Evolutionary conservation across 2,113 vertebrate genomes (phyloP).

Genomic region (Zapus hudsonius): DNA sequence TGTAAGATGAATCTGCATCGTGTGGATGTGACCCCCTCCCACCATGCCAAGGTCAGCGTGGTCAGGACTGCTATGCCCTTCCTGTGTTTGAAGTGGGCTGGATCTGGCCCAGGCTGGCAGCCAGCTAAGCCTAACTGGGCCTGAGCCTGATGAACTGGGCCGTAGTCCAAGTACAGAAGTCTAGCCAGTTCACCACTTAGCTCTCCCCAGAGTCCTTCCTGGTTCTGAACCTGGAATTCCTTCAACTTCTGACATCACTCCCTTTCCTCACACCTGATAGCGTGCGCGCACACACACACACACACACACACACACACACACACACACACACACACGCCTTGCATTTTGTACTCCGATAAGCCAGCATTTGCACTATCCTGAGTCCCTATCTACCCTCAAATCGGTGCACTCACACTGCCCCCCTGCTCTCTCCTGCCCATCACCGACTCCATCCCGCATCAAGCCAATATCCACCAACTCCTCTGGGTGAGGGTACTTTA

Average conservation of each 20-base stretch:
- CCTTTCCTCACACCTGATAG: neutral
- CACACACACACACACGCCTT: neutral
- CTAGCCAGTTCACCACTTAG: slow-evolving; percentile 50
- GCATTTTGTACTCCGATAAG: neutral
- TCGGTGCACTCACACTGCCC: neutral
- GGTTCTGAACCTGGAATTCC: slow-evolving; percentile 19
- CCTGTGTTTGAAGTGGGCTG: neutral
- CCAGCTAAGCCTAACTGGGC: neutral
- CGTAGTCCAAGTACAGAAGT: neutral
- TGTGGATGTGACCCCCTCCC: too few relatives aligned
- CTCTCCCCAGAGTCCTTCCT: neutral
- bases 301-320: neutral
- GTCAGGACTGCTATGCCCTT: too few relatives aligned
- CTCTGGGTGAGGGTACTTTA: neutral
- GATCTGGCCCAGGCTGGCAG: neutral
- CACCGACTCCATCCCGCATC: too few relatives aligned
- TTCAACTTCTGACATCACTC: neutral
- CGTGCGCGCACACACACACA: too few relatives aligned
- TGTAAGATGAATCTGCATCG: neutral
- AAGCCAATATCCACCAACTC: neutral
- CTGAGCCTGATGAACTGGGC: neutral
- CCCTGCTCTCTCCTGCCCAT: neutral
- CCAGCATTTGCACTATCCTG: neutral
- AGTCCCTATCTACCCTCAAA: neutral
- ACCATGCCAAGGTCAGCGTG: neutral